Percentiles rank a stretch among this genome's conserved stretches.
These are phyloP conservation scores for Drosophila engyochracea DNA, from an alignment of 2,888 invertebrate species.

Conservation along the genomic window DNA sequence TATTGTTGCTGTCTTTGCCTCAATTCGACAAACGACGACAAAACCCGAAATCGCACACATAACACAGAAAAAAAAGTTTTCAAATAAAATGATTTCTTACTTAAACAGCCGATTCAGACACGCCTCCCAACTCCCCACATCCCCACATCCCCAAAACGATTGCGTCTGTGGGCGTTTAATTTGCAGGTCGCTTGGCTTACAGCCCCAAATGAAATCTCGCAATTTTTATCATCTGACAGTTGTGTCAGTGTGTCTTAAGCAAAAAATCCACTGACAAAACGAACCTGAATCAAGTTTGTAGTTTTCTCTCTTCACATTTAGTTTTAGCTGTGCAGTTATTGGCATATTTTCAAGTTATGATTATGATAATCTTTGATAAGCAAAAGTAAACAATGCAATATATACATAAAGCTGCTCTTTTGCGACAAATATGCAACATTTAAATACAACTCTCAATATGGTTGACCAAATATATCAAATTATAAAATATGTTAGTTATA, in stretches of 20 bases:
- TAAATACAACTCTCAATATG: too few species aligned
- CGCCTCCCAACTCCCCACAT: background rate
- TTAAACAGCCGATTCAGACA: conserved; percentile 63
- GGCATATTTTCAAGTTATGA: background rate
- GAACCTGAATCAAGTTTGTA: background rate
- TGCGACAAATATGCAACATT: background rate
- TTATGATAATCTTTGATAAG: background rate
- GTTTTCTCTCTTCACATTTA: background rate
- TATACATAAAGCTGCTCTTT: background rate
- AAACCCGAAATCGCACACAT: conserved; percentile 28
- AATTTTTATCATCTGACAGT: conserved; percentile 13
- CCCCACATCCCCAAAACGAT: background rate
- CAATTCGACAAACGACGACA: conserved; percentile 29
- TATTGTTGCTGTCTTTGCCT: conserved; percentile 10
- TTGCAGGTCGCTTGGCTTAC: conserved; percentile 16
- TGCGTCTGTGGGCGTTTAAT: conserved; percentile 14
- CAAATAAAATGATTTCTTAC: conserved; percentile 78
- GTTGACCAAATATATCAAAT: background rate
- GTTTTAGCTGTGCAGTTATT: background rate
- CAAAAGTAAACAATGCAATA: too few species aligned
- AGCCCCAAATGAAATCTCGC: conserved; percentile 18
- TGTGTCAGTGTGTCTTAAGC: background rate
- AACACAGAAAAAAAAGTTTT: conserved; percentile 59
- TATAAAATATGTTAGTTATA: background rate
- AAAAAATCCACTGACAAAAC: background rate